These are phyloP conservation scores for Arbacia lixula DNA, from an alignment of 53 echinoderm and acorn worm genomes.

Conservation along the genomic window DNA sequence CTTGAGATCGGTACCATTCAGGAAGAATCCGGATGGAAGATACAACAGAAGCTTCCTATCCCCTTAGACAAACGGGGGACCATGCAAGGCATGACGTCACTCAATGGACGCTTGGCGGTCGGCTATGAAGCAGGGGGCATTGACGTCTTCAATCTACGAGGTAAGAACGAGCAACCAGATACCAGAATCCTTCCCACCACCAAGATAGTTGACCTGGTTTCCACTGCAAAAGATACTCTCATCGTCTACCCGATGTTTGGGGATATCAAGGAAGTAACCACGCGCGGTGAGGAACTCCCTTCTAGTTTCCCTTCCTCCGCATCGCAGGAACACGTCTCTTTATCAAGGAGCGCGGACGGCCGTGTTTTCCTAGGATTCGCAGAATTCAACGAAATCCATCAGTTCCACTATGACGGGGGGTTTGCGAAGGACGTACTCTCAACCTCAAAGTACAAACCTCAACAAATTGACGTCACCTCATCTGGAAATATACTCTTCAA, in stretches of 20 bases:
- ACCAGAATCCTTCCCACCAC: slow-evolving; percentile 7
- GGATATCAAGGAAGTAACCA: not conserved
- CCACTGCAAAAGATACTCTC: not conserved
- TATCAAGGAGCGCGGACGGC: slow-evolving; percentile 29
- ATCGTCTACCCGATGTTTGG: slow-evolving; percentile 32
- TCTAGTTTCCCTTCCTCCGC: slow-evolving; percentile 11
- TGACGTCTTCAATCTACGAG: slow-evolving; percentile 2
- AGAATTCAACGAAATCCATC: slow-evolving; percentile 14
- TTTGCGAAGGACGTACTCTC: not conserved
- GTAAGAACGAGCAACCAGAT: not conserved
- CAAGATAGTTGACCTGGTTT: slow-evolving; percentile 16
- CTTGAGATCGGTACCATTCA: slow-evolving; percentile 12
- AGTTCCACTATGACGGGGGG: slow-evolving; percentile 26
- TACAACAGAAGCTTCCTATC: not conserved
- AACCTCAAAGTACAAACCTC: slow-evolving; percentile 5
- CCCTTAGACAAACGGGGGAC: slow-evolving; percentile 27
- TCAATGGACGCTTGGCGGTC: slow-evolving; percentile 7
- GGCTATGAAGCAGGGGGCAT: slow-evolving; percentile 35
- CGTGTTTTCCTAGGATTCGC: slow-evolving; percentile 37
- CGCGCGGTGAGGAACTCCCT: not conserved
- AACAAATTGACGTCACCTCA: slow-evolving; percentile 37
- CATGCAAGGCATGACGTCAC: slow-evolving; percentile 46
- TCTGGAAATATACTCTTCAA: slow-evolving; percentile 31
- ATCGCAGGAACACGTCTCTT: slow-evolving; percentile 17
- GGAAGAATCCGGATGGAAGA: slow-evolving; percentile 19